A percentile compares a stretch with the other conserved stretches of the same genome.
Conservation (phyloP, 2,888 invertebrate species). For the Lasioglossum lativentre region DNA sequence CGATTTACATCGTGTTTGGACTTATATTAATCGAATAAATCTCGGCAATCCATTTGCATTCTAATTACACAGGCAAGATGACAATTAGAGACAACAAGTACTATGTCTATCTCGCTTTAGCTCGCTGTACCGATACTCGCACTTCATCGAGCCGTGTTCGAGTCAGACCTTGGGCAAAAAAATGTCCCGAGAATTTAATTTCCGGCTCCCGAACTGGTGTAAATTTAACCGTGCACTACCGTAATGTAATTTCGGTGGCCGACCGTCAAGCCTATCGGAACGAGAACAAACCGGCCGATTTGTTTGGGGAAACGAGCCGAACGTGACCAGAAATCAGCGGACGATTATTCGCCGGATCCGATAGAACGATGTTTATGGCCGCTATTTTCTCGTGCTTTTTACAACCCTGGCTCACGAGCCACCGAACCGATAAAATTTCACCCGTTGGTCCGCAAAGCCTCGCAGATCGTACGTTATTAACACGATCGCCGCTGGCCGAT, state of each 20-base stretch:
- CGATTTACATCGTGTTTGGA: too few species aligned
- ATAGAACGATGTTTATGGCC: background rate
- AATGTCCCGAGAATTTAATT: background rate
- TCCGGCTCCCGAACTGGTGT: background rate
- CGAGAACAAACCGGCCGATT: background rate
- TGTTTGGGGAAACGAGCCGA: conserved; percentile 12
- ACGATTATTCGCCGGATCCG: background rate
- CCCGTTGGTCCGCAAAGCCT: background rate
- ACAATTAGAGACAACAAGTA: too few species aligned
- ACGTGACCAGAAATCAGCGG: conserved; percentile 8
- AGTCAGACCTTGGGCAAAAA: too few species aligned
- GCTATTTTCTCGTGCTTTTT: conserved; percentile 3
- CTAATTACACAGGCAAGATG: too few species aligned
- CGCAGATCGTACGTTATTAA: conserved; percentile 2
- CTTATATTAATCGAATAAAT: too few species aligned
- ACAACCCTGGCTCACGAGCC: background rate
- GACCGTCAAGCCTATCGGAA: conserved; percentile 18
- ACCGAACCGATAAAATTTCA: conserved; percentile 5
- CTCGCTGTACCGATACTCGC: too few species aligned
- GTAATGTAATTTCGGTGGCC: conserved; percentile 28
- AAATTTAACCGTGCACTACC: background rate
- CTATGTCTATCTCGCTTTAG: too few species aligned
- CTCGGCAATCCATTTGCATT: too few species aligned
- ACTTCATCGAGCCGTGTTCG: too few species aligned
- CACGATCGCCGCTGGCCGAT: background rate